Base-by-base conservation (phyloP, 2,797 vertebrate genomes). In the Salmo trutta region DNA sequence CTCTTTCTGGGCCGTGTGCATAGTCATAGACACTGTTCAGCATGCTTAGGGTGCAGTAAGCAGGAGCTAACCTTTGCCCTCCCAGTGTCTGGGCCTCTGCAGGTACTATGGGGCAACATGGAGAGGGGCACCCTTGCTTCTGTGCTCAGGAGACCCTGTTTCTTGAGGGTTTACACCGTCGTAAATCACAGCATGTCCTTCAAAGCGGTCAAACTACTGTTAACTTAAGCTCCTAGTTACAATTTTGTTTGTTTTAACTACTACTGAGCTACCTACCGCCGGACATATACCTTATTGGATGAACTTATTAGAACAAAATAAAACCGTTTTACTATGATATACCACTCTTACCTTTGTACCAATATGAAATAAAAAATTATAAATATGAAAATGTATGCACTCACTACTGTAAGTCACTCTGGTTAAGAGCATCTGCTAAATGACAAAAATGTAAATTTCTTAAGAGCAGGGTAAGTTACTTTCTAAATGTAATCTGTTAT, bases 51-150 rank as follows among this genome's bases (percentile, higher is more conserved):
- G 24, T 16, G 71, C 79, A 82, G 47, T 53, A 64, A 59, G 74
- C 77, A 41, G 86, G 76, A 56, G 79, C 53, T 82, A 73, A 90
- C 83, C 85, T 86, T 62, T 77, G 77, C 41, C 41, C 1, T 0
- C 71, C 75, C 47, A n/a, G 53, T 71, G 78, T 53, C 56, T 64
- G 68, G 19, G 7, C 62, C 17, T 14, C 19, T 8, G 41, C 81
- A 83, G 83, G 84, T 80, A 75, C 24, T 68, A 71, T 62, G n/a
- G 62, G 27, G 70, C 3, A n/a, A 31, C 15, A 7, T 51, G 59
- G 31, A 1, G 51, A 2, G 16, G 31, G 51, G 51, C 15, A 47
- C 51, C 53, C 62, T 16, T 56, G 41, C 56, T 52, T 82, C 54
- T 81, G 73, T 79, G 75, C 67, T 69, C 16, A 56, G 73, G 10